Base-by-base conservation (phyloP, 1,140 invertebrate genomes). In the Caenorhabditis tropicalis region DNA sequence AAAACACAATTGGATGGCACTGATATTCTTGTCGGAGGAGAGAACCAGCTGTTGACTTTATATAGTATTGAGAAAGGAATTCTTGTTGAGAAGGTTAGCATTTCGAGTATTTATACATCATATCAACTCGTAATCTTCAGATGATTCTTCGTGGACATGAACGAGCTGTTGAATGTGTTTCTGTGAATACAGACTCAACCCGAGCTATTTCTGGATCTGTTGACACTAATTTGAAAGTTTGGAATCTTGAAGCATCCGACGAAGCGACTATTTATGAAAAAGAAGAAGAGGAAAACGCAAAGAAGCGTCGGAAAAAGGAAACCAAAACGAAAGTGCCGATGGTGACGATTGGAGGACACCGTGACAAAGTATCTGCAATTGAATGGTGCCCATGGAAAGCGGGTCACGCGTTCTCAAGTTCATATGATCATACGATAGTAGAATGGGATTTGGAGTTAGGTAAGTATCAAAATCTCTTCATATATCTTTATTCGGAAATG, bases 361-460 rank as follows among this genome's bases (percentile, higher is more conserved):
- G 94, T 86, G 97, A 99, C 92, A 95, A 94, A 24, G 94, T 99
- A 9, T 96, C 95, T 9, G 94, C 94, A 0, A 93, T 96, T 0
- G 92, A 94, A 56, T 99, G 96, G 96, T 93, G 95, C 83, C 94
- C 95, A 85, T 92, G 92, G 79, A 92, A 94, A 51, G 86, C 89
- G 49, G 87, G 89, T 36, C 91, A 92, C 82, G 90, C 98, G 2
- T 93, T 95, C 16, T 96, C 96, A 0, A 93, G 94, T 87, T 95
- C 95, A 0, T 97, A 96, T 96, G 98, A 99, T 93, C 96, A 99
- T 89, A 96, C 96, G 0, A 92, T 99, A 12, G 95, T 95, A 91
- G 89, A 97, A 4, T 99, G 98, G 98, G 97, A 99, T 92, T 93
- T 95, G 29, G 94, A 96, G 91, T 80, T 88, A 12, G 89, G 88